phyloP scores from a whole-genome alignment of 2,888 invertebrate genomes.

The Orthosia gracilis region DNA sequence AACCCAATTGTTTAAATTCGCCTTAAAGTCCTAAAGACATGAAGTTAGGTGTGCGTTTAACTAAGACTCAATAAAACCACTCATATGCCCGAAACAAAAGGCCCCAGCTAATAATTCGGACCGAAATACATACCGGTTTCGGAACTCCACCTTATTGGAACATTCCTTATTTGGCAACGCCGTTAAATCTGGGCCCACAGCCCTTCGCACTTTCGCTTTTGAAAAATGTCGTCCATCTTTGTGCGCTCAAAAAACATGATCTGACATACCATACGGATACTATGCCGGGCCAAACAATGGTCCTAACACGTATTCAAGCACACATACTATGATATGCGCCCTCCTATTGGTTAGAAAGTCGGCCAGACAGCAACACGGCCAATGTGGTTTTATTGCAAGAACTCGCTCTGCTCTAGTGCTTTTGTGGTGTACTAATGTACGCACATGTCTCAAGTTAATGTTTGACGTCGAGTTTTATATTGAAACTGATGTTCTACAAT shows the following conservation, averaged over 20 bases:
- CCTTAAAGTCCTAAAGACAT: background rate
- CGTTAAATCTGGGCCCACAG: constrained; percentile 36
- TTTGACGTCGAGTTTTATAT: constrained; percentile 60
- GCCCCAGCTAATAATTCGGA: constrained; percentile 19
- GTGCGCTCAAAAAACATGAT: constrained; percentile 62
- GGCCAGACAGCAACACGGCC: constrained; percentile 76
- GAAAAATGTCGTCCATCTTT: constrained; percentile 52
- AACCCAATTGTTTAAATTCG: constrained; percentile 5
- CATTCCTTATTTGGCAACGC: constrained; percentile 43
- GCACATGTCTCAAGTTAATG: constrained; percentile 69
- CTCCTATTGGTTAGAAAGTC: constrained; percentile 78
- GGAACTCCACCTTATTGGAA: constrained; percentile 18
- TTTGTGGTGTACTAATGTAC: constrained; percentile 79
- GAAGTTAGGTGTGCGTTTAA: background rate
- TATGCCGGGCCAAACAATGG: constrained; percentile 74
- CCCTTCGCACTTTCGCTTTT: constrained; percentile 61
- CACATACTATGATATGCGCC: constrained; percentile 67
- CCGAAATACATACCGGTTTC: constrained; percentile 41
- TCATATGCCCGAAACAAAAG: constrained; percentile 17
- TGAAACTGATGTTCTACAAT: constrained; percentile 44
- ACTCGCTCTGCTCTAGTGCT: constrained; percentile 81
- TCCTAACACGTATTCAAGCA: constrained; percentile 66
- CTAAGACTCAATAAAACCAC: constrained; percentile 1
- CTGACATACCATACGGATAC: constrained; percentile 55
- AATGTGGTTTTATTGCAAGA: constrained; percentile 80